Evolutionary conservation across 2,888 invertebrate species (phyloP).

Genomic region (Pardosa pseudoannulata): DNA sequence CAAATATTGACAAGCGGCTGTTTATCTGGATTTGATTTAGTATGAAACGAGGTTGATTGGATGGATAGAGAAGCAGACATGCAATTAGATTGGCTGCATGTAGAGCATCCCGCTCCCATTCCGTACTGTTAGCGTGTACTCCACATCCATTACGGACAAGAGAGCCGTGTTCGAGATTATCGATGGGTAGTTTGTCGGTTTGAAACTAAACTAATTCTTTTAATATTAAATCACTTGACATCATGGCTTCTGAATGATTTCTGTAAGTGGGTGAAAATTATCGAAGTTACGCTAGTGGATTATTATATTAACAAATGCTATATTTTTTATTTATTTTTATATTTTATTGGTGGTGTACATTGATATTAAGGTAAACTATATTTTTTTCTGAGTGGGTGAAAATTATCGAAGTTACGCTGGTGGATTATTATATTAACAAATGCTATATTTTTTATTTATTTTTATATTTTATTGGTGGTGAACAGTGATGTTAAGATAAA

Average conservation of each 20-base stretch:
- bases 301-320: too few species aligned
- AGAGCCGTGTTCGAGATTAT: background rate
- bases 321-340: too few species aligned
- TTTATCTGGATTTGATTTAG: constrained; percentile 33
- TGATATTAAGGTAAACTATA: too few species aligned
- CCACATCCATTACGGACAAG: background rate
- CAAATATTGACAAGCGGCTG: constrained; percentile 23
- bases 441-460: too few species aligned
- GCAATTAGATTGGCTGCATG: constrained; percentile 1
- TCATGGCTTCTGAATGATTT: background rate
- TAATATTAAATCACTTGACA: background rate
- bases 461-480: too few species aligned
- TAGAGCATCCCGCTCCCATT: background rate
- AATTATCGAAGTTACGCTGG: too few species aligned
- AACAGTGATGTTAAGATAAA: too few species aligned
- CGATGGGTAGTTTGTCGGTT: background rate
- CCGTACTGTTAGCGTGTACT: background rate
- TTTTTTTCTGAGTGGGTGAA: background rate
- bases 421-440: too few species aligned
- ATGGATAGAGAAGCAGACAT: background rate
- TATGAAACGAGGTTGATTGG: constrained; percentile 22
- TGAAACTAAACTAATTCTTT: background rate
- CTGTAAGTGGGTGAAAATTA: background rate
- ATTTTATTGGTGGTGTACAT: too few species aligned
- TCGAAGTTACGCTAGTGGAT: too few species aligned